Evolutionary conservation across 2,797 vertebrate species (phyloP).

Genomic region (Florisuga fusca): DNA sequence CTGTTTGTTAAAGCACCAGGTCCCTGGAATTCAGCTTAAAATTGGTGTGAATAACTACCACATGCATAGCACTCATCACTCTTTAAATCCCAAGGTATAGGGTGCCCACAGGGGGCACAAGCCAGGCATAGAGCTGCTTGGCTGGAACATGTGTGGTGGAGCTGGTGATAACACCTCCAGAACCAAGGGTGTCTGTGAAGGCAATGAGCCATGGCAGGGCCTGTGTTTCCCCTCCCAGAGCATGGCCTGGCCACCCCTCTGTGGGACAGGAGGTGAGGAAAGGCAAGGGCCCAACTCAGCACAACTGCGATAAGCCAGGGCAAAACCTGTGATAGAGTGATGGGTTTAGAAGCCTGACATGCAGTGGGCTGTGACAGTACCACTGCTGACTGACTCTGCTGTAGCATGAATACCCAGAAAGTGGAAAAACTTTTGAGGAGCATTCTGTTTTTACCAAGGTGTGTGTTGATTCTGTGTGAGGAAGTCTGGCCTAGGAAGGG

Average conservation of each 20-base stretch:
- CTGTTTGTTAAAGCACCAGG: neutral
- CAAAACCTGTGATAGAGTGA: neutral
- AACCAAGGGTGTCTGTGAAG: neutral
- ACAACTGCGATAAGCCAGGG: rapidly evolving
- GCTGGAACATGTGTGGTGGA: rapidly evolving
- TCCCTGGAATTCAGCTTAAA: neutral
- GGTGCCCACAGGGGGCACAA: neutral
- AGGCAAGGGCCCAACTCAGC: neutral
- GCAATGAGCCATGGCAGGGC: neutral
- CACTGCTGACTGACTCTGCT: neutral
- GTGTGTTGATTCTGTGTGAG: neutral
- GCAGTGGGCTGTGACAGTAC: neutral
- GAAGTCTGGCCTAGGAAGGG: neutral
- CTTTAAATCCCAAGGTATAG: rapidly evolving
- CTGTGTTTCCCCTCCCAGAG: neutral
- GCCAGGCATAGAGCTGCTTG: neutral
- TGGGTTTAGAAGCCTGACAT: rapidly evolving
- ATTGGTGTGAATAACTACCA: neutral
- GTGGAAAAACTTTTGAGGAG: neutral
- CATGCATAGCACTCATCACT: neutral
- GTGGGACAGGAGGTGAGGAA: neutral
- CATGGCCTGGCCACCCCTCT: rapidly evolving
- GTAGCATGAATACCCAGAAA: neutral
- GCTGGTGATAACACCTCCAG: neutral
- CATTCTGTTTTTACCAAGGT: neutral